A percentile compares a stretch with the other conserved stretches of the same genome.
phyloP scores from a whole-genome alignment of 1,140 invertebrate species.

The Hesperophylax magnus region DNA sequence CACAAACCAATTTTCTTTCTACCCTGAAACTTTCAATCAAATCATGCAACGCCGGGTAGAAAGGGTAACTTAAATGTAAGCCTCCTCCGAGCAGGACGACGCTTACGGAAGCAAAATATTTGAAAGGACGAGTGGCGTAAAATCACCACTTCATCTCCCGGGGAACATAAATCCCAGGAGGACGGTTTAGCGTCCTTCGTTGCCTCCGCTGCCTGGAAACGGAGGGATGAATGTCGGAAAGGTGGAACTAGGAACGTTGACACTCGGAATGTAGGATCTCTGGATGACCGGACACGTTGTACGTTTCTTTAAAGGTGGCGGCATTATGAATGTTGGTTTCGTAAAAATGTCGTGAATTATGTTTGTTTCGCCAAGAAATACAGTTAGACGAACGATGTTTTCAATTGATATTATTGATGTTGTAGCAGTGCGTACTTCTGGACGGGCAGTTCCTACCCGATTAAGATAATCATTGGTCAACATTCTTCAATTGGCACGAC shows the following conservation, averaged over 20 bases:
- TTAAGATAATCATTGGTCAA: too few relatives aligned
- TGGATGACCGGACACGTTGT: background rate
- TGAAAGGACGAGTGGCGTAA: constrained; percentile 54
- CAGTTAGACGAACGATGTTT: too few relatives aligned
- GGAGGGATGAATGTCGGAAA: background rate
- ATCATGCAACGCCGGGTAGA: background rate
- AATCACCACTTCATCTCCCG: constrained; percentile 55
- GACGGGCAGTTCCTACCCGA: too few relatives aligned
- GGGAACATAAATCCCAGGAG: constrained; percentile 47
- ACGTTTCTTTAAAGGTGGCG: background rate
- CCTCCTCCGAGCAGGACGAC: constrained; percentile 2
- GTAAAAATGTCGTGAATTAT: background rate
- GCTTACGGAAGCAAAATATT: constrained; percentile 55
- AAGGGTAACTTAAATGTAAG: constrained; percentile 1
- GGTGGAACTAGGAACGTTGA: constrained; percentile 1
- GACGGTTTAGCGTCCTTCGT: background rate
- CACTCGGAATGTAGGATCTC: background rate
- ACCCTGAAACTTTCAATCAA: too few relatives aligned
- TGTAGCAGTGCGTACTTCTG: too few relatives aligned
- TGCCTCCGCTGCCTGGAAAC: too few relatives aligned
- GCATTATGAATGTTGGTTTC: background rate
- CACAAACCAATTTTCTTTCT: too few relatives aligned
- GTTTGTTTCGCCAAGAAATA: too few relatives aligned
- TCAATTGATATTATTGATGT: too few relatives aligned
- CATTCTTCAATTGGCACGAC: too few relatives aligned